These are phyloP conservation scores for Cryptops parisi DNA, from an alignment of 2,888 invertebrate genomes.

Conservation along the genomic window DNA sequence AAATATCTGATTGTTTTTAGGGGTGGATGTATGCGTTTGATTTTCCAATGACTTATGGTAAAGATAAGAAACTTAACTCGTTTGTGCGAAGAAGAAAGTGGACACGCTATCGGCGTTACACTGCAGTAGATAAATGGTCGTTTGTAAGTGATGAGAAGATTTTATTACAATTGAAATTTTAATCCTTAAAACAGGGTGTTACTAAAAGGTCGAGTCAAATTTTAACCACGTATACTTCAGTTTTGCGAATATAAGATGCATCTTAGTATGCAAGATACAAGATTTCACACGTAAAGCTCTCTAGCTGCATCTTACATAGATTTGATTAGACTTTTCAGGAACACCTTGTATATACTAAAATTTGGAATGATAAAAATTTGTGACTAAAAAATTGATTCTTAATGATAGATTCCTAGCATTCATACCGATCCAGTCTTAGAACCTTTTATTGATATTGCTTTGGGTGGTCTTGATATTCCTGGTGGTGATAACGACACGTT, in stretches of 20 bases:
- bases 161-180: neutral
- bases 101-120: slow-evolving; percentile 73
- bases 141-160: slow-evolving; percentile 41
- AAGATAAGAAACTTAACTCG: slow-evolving; percentile 68
- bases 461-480: slow-evolving; percentile 69
- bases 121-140: slow-evolving; percentile 84
- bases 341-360: too few species aligned
- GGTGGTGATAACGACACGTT: slow-evolving; percentile 57
- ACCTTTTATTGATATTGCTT: slow-evolving; percentile 79
- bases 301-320: too few species aligned
- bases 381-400: neutral
- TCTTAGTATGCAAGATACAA: too few species aligned
- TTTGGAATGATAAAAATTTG: too few species aligned
- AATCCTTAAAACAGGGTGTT: too few species aligned
- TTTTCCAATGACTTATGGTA: slow-evolving; percentile 67
- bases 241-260: too few species aligned
- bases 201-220: too few species aligned
- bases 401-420: slow-evolving; percentile 24
- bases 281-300: too few species aligned
- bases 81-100: slow-evolving; percentile 79
- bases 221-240: too few species aligned
- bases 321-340: too few species aligned
- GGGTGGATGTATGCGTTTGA: slow-evolving; percentile 88
- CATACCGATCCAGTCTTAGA: slow-evolving; percentile 42
- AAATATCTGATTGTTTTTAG: slow-evolving; percentile 27